Evolutionary conservation across 2,888 invertebrate species (phyloP).

Genomic region (Drosophila eohydei): DNA sequence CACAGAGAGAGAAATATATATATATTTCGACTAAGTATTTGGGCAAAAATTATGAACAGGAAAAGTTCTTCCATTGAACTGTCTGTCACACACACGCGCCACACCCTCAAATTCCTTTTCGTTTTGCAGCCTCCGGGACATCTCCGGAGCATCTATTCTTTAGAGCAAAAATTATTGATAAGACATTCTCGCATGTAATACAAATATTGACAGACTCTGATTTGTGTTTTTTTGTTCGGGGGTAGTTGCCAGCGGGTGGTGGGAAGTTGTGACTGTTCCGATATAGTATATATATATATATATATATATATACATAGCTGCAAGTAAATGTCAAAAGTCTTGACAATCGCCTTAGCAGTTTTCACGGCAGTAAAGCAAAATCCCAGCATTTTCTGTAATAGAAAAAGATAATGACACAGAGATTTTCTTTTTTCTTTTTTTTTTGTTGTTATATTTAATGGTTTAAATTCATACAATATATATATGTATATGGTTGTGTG

Average conservation of each 20-base stretch:
- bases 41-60: slow-evolving; percentile 48
- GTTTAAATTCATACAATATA: slow-evolving; percentile 68
- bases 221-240: slow-evolving; percentile 32
- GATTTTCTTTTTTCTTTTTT: slow-evolving; percentile 19
- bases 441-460: slow-evolving; percentile 61
- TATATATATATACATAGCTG: slow-evolving; percentile 11
- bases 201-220: slow-evolving; percentile 76
- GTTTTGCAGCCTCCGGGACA: slow-evolving; percentile 34
- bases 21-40: slow-evolving; percentile 12
- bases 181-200: slow-evolving; percentile 72
- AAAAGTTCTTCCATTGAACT: slow-evolving; percentile 56
- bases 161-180: slow-evolving; percentile 72
- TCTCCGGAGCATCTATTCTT: slow-evolving; percentile 52
- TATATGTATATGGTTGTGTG: slow-evolving; percentile 62
- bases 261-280: slow-evolving; percentile 14
- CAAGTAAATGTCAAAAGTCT: slow-evolving; percentile 68
- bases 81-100: slow-evolving; percentile 68
- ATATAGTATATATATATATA: slow-evolving; percentile 2
- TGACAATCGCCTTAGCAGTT: slow-evolving; percentile 66
- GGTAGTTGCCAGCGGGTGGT: slow-evolving; percentile 24
- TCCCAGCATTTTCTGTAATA: slow-evolving; percentile 46
- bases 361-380: slow-evolving; percentile 18
- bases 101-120: slow-evolving; percentile 34
- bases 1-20: background rate
- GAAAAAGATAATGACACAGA: slow-evolving; percentile 62